These are phyloP conservation scores for Agraylea sexmaculata DNA, from an alignment of 1,140 invertebrate genomes.

Conservation along the genomic window DNA sequence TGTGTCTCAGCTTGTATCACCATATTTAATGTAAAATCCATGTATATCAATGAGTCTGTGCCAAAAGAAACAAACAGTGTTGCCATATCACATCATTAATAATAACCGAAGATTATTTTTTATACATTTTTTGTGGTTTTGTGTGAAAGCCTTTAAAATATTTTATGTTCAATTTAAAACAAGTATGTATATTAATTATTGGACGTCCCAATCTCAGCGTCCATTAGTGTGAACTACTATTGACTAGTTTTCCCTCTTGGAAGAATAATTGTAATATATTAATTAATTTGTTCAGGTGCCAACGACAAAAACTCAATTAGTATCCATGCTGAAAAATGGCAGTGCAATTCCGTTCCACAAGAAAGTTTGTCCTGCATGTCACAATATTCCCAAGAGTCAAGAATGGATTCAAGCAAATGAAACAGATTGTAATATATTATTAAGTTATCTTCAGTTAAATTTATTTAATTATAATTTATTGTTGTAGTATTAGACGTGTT, in stretches of 20 bases:
- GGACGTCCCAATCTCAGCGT: not conserved
- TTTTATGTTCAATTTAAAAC: not conserved
- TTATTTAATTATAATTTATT: too few relatives aligned
- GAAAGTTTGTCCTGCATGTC: slow-evolving; percentile 75
- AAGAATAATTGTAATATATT: not conserved
- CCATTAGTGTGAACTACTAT: not conserved
- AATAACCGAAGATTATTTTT: too few relatives aligned
- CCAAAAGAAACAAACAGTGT: too few relatives aligned
- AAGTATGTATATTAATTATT: not conserved
- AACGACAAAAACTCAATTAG: slow-evolving; percentile 59
- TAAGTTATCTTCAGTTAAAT: too few relatives aligned
- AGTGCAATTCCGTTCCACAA: slow-evolving; percentile 86
- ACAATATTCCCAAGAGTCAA: slow-evolving; percentile 74
- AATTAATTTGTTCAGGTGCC: slow-evolving; percentile 42
- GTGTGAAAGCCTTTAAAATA: too few relatives aligned
- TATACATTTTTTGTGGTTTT: too few relatives aligned
- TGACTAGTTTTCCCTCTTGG: not conserved
- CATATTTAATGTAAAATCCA: too few relatives aligned
- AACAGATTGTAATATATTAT: slow-evolving; percentile 38
- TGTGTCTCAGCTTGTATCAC: slow-evolving; percentile 49
- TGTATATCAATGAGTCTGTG: too few relatives aligned
- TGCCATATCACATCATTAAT: too few relatives aligned
- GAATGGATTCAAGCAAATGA: slow-evolving; percentile 68
- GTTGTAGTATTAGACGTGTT: slow-evolving; percentile 60
- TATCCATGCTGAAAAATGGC: slow-evolving; percentile 60